Conservation (phyloP, 2,888 invertebrate species). For the Cryptosula pallasiana region DNA sequence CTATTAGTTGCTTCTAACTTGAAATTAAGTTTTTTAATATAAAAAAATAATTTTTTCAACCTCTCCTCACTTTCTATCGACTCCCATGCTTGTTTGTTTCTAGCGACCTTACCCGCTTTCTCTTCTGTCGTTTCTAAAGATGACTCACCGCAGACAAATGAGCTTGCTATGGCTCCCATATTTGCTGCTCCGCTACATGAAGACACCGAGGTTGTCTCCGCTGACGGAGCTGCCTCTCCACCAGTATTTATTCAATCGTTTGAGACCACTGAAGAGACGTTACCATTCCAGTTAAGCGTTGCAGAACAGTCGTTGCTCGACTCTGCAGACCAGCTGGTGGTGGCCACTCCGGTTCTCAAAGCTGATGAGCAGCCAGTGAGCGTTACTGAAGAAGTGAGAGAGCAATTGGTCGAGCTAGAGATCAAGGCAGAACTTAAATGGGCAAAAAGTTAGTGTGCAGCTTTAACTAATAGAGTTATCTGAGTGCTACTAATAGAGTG, state of each 20-base stretch:
- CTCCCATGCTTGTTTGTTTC: background rate
- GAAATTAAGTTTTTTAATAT: background rate
- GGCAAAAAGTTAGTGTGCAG: conserved; percentile 22
- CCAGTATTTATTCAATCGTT: conserved; percentile 22
- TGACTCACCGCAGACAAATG: background rate
- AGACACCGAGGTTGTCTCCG: background rate
- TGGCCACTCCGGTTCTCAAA: background rate
- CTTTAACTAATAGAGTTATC: background rate
- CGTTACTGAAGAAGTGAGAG: conserved; percentile 17
- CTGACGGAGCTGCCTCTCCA: background rate
- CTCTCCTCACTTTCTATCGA: background rate
- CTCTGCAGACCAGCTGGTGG: background rate
- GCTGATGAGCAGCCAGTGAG: background rate
- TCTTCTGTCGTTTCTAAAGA: background rate
- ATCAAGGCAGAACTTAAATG: conserved; percentile 26
- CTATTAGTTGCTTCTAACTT: background rate
- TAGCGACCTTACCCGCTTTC: background rate
- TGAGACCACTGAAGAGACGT: background rate
- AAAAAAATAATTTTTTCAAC: background rate
- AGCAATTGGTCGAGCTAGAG: conserved; percentile 25
- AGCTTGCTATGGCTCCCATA: conserved; percentile 6
- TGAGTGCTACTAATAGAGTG: background rate
- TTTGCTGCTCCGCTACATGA: conserved; percentile 16
- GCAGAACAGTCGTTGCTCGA: background rate
- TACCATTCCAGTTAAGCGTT: conserved; percentile 14